Base-by-base conservation (phyloP, 2,888 invertebrate species). In the Caradrina kadenii region DNA sequence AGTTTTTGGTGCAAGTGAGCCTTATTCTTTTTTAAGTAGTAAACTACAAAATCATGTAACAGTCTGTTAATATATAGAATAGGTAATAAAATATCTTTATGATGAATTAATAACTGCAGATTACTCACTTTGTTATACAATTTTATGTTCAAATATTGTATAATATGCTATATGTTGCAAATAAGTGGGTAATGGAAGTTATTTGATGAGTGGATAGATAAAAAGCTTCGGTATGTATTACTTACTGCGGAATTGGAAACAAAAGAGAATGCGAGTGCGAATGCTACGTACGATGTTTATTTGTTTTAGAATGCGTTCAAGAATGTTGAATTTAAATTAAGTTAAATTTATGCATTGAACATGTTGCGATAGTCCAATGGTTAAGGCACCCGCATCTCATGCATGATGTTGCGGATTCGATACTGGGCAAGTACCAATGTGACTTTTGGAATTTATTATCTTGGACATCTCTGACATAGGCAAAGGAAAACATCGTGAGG, bases 81-180 rank as follows among this genome's bases (percentile, higher is more conserved):
- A 69, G n/a, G 10, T 22, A 55, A 74, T 63, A 31, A 0, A 59
- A 0, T 56, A 21, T 48, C 13, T 65, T 61, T 65, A 65, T 45
- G 22, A 65, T 53, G n/a, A 76, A 50, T 73, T 73, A 65, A 73
- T 61, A 65, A 10, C n/a, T 21, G 31, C 53, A 52, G 39, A 56
- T 78, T 64, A 42, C 42, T 52, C 17, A 11, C n/a, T 61, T 62
- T 79, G 61, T 76, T 62, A 75, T 62, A 79, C 53, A 75, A 75
- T 62, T 80, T 59, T 68, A 62, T 62, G 63, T 73, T 60, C 35
- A 54, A 55, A 52, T 73, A 79, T 73, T 74, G 59, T 73, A 56
- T 50, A 64, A 74, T 59, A 7, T 49, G n/a, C 45, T 53, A 15
- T 54, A n/a, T 71, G 31, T 65, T 78, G 58, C 59, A 58, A 45